These are phyloP conservation scores for Hiodon alosoides DNA, from an alignment of 2,113 vertebrate species.

Conservation along the genomic window DNA sequence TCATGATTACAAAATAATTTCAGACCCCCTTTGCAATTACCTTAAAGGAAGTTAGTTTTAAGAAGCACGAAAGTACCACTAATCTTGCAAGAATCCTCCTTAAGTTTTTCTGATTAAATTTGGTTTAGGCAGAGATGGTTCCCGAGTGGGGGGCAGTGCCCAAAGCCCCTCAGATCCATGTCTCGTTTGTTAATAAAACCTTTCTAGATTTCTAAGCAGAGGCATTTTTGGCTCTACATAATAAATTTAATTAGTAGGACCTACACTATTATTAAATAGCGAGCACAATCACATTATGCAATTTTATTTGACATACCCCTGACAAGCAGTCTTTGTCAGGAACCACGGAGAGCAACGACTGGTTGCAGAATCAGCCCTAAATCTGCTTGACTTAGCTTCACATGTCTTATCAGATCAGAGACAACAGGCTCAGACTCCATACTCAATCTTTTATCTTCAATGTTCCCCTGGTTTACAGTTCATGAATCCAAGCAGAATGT, in stretches of 20 bases:
- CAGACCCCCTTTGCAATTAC: conserved; percentile 4
- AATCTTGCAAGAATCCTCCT: background rate
- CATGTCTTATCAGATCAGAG: conserved; percentile 13
- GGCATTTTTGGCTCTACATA: conserved; percentile 38
- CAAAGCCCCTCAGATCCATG: conserved; percentile 32
- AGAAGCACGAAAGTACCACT: background rate
- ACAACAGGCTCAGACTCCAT: background rate
- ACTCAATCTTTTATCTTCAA: conserved; percentile 2
- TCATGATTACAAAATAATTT: no score
- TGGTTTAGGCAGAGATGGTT: conserved; percentile 26
- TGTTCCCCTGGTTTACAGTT: background rate
- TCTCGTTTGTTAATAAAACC: conserved; percentile 37
- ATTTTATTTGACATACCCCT: conserved; percentile 34
- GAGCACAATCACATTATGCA: conserved; percentile 42
- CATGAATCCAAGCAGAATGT: background rate
- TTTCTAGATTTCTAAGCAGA: conserved; percentile 47
- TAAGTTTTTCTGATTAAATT: background rate
- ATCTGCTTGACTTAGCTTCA: conserved; percentile 15
- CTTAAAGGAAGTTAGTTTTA: background rate
- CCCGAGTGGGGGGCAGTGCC: conserved; percentile 20
- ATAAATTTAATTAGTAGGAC: conserved; percentile 48
- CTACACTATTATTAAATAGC: conserved; percentile 35
- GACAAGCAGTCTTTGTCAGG: conserved; percentile 19
- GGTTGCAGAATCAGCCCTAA: conserved; percentile 9
- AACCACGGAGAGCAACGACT: conserved; percentile 3